Conservation (phyloP, 2,888 invertebrate species). For the Octodonta nipae region DNA sequence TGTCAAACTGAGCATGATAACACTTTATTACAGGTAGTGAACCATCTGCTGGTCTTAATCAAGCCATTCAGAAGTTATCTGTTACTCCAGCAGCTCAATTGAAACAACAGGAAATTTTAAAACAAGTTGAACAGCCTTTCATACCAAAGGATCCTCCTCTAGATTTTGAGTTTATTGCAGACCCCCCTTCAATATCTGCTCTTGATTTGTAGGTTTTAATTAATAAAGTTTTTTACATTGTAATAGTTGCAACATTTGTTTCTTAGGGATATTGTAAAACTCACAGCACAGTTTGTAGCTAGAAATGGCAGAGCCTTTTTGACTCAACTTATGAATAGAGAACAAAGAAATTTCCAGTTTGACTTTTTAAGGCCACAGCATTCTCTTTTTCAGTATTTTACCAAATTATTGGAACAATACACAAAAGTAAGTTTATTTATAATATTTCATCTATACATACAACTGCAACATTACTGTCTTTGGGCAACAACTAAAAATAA, state of each 20-base stretch:
- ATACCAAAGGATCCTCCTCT: conserved; percentile 83
- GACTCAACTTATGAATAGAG: conserved; percentile 95
- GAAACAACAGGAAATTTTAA: conserved; percentile 75
- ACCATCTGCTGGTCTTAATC: conserved; percentile 34
- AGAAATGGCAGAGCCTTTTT: conserved; percentile 95
- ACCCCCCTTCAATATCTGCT: conserved; percentile 96
- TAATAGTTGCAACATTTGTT: conserved; percentile 3
- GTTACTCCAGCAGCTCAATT: conserved; percentile 68
- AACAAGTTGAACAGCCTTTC: conserved; percentile 75
- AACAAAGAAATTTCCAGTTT: conserved; percentile 95
- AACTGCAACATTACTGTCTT: too few relatives aligned
- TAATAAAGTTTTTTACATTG: neutral
- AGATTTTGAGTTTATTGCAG: conserved; percentile 89
- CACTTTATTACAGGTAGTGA: conserved; percentile 31
- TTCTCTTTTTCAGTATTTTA: conserved; percentile 95
- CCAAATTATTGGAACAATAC: conserved; percentile 93
- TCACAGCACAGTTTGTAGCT: conserved; percentile 98
- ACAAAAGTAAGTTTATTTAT: conserved; percentile 87
- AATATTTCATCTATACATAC: too few relatives aligned
- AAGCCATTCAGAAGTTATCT: conserved; percentile 41
- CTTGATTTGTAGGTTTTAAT: conserved; percentile 63
- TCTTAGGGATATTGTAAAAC: conserved; percentile 82
- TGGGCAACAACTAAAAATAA: too few relatives aligned
- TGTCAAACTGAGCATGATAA: too few relatives aligned
- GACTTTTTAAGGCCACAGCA: conserved; percentile 97